These are phyloP conservation scores for Biston betularia DNA, from an alignment of 2,888 invertebrate genomes.

Conservation along the genomic window DNA sequence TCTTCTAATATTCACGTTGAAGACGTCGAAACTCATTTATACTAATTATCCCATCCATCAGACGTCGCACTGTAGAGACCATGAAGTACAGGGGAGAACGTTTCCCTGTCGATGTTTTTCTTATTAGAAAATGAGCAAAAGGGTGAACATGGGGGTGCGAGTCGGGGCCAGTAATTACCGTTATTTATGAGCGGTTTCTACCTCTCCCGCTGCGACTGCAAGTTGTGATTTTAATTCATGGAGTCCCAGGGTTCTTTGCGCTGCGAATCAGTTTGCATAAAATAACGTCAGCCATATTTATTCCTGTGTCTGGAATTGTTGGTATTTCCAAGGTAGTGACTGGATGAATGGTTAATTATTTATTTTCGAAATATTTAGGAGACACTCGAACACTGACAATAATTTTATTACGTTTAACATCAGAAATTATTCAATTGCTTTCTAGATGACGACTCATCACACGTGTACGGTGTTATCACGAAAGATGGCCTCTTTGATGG, in stretches of 20 bases:
- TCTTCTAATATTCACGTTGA: conserved; percentile 47
- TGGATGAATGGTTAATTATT: conserved; percentile 45
- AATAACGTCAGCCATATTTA: conserved; percentile 74
- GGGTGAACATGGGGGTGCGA: conserved; percentile 50
- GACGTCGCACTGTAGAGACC: conserved; percentile 48
- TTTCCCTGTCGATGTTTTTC: conserved; percentile 54
- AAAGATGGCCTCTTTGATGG: conserved; percentile 96
- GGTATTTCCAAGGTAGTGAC: conserved; percentile 52
- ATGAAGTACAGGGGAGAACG: conserved; percentile 56
- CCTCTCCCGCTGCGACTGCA: conserved; percentile 75
- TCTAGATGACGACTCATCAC: conserved; percentile 92
- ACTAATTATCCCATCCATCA: conserved; percentile 54
- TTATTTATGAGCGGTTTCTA: conserved; percentile 82
- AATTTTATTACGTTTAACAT: too few species aligned
- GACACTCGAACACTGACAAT: neutral
- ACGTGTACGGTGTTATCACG: conserved; percentile 94
- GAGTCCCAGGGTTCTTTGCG: conserved; percentile 77
- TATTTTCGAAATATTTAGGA: conserved; percentile 27
- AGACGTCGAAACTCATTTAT: conserved; percentile 59
- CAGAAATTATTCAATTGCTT: conserved; percentile 22
- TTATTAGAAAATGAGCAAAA: conserved; percentile 61
- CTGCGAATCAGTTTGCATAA: conserved; percentile 82
- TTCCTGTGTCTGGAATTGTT: conserved; percentile 64
- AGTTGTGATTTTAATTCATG: conserved; percentile 83
- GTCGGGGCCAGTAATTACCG: conserved; percentile 71